phyloP scores from a whole-genome alignment of 2,113 vertebrate species.

The Furnarius figulus region DNA sequence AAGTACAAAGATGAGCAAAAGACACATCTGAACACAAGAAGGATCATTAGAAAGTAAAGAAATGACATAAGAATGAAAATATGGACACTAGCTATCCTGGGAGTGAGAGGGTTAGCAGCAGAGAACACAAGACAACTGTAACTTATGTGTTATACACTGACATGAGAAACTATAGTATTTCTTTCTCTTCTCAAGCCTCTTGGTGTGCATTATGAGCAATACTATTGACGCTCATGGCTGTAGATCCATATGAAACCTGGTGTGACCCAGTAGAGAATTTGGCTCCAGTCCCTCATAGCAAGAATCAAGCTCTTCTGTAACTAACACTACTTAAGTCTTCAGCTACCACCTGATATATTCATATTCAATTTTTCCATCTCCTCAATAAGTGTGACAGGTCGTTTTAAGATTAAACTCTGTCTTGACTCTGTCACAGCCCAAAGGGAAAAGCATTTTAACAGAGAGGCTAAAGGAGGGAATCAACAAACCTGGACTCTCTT shows the following conservation, averaged over 20 bases:
- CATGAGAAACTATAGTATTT: neutral
- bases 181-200: neutral
- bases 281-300: neutral
- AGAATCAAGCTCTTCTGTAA: neutral
- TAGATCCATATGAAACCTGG: neutral
- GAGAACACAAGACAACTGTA: neutral
- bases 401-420: neutral
- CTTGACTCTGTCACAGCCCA: neutral
- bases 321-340: neutral
- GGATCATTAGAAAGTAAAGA: neutral
- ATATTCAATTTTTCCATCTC: neutral
- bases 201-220: accelerated
- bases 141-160: neutral
- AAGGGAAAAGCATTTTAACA: neutral
- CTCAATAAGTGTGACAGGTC: neutral
- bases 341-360: neutral
- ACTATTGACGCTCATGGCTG: neutral
- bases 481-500: neutral
- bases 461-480: neutral
- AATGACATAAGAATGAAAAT: neutral
- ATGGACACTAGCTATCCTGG: neutral
- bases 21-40: neutral
- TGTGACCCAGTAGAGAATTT: neutral
- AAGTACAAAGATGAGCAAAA: neutral
- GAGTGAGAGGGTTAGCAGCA: neutral